phyloP scores from a whole-genome alignment of 2,888 invertebrate species.

The Pyrrhia umbra region DNA sequence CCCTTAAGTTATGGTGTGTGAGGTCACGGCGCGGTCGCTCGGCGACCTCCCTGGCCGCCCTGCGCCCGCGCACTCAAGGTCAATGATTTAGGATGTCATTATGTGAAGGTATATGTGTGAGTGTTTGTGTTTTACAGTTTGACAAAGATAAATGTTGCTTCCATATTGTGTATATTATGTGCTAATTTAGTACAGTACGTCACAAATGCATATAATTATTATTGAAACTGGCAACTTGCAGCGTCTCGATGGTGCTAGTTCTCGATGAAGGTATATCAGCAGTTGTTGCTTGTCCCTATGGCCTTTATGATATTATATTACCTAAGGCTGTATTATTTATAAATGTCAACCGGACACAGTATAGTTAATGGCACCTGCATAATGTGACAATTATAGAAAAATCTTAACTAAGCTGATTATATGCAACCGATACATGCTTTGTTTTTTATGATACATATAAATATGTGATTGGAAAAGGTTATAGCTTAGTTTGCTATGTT shows the following conservation, averaged over 20 bases:
- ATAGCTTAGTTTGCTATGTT: background rate
- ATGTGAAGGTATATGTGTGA: no score
- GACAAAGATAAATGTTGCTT: conserved; percentile 54
- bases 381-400: conserved; percentile 42
- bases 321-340: conserved; percentile 29
- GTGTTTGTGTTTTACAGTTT: no score
- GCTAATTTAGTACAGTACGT: conserved; percentile 28
- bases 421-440: conserved; percentile 31
- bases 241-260: background rate
- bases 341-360: conserved; percentile 45
- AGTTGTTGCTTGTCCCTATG: conserved; percentile 15
- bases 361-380: conserved; percentile 17
- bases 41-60: conserved; percentile 50
- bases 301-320: conserved; percentile 28
- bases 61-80: conserved; percentile 55
- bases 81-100: conserved; percentile 50
- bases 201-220: conserved; percentile 1
- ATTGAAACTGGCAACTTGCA: conserved; percentile 25
- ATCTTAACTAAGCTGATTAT: conserved; percentile 22
- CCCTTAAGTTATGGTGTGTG: conserved; percentile 67
- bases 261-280: conserved; percentile 22
- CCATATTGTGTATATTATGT: conserved; percentile 18
- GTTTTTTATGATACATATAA: conserved; percentile 1
- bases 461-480: background rate
- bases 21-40: conserved; percentile 64